Evolutionary conservation across 2,113 vertebrate species (phyloP).

Genomic region (Tor tambroides): DNA sequence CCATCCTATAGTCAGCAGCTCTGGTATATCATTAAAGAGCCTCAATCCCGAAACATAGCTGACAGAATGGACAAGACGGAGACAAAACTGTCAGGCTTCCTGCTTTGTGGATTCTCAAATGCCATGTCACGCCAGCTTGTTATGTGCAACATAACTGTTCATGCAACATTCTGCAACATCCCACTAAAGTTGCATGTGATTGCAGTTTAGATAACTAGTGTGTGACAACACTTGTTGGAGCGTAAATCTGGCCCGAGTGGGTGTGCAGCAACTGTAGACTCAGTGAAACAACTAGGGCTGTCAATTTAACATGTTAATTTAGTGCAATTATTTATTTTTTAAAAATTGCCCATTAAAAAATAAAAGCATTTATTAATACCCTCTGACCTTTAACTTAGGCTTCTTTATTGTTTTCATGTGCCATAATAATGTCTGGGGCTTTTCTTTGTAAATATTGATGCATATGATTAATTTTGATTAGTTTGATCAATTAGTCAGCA

Average conservation of each 20-base stretch:
- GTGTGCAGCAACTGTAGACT: not conserved
- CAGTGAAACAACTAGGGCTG: not conserved
- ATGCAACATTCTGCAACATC: constrained; percentile 33
- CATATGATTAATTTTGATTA: not conserved
- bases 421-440: not conserved
- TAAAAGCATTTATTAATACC: not conserved
- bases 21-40: constrained; percentile 53
- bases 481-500: not conserved
- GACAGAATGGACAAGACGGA: constrained; percentile 49
- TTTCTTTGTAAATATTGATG: not conserved
- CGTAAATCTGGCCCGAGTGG: not conserved
- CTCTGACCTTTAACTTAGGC: not conserved
- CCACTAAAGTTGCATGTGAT: constrained; percentile 12
- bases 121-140: constrained; percentile 48
- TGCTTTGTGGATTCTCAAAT: constrained; percentile 49
- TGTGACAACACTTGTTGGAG: not conserved
- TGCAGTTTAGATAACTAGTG: constrained; percentile 9
- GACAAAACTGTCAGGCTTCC: constrained; percentile 43
- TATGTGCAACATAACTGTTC: constrained; percentile 36
- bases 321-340: not conserved
- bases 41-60: constrained; percentile 2
- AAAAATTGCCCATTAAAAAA: not conserved
- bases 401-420: not conserved
- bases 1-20: not conserved
- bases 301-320: not conserved